Conservation (phyloP, 2,113 vertebrate species). For the Phodopus roborovskii region DNA sequence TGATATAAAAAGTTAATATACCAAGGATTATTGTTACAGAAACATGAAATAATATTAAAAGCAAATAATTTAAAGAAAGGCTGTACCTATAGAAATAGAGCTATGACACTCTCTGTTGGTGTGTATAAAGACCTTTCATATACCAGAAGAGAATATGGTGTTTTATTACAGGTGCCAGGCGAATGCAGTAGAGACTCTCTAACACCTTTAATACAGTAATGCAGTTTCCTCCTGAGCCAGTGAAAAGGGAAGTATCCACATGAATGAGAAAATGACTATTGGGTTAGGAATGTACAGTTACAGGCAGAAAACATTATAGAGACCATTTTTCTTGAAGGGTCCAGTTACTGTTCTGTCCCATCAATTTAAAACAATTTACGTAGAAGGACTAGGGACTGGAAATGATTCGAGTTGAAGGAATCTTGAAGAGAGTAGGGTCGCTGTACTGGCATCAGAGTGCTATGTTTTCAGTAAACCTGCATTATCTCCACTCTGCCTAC, state of each 20-base stretch:
- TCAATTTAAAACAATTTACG: neutral
- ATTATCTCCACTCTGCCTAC: neutral
- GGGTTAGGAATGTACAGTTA: neutral
- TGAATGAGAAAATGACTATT: neutral
- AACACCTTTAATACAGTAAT: constrained; percentile 12
- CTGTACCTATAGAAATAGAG: neutral
- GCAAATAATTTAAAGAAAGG: constrained; percentile 39
- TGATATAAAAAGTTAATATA: constrained; percentile 36
- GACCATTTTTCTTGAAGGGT: constrained; percentile 17
- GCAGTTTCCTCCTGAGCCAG: neutral
- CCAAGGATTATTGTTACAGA: neutral
- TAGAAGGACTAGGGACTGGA: neutral
- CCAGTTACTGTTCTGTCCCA: neutral
- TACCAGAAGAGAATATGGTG: neutral
- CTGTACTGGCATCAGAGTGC: neutral
- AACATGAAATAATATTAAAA: constrained; percentile 9
- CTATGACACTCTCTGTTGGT: neutral
- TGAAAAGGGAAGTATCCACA: constrained; percentile 1
- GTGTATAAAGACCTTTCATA: neutral
- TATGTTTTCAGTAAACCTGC: constrained; percentile 1
- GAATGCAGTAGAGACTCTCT: neutral
- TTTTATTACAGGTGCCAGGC: constrained; percentile 32
- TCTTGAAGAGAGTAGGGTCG: neutral
- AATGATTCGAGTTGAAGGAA: neutral
- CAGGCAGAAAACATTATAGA: neutral